Evolutionary conservation across 1,140 invertebrate species (phyloP).

Genomic region (Idris sp.): DNA sequence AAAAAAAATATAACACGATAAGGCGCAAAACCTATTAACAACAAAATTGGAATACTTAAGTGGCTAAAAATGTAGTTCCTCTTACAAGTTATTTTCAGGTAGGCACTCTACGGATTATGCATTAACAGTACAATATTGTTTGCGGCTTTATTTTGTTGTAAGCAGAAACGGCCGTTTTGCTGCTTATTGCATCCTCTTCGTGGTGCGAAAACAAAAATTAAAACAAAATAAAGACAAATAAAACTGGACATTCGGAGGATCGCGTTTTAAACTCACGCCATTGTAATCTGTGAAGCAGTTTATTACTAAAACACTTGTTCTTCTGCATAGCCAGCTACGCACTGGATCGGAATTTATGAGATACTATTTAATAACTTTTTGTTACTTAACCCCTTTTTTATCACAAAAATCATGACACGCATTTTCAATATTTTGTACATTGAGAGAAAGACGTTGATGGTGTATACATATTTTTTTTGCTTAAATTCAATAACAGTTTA

Average conservation of each 20-base stretch:
- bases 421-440: too few relatives aligned
- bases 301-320: constrained; percentile 55
- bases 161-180: constrained; percentile 17
- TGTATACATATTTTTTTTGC: too few relatives aligned
- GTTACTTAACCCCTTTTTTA: constrained; percentile 61
- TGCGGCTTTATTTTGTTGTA: constrained; percentile 37
- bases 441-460: constrained; percentile 45
- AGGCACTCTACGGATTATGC: constrained; percentile 59
- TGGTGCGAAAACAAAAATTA: constrained; percentile 18
- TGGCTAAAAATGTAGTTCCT: constrained; percentile 54
- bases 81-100: constrained; percentile 56
- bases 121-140: constrained; percentile 57
- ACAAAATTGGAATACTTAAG: constrained; percentile 62
- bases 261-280: constrained; percentile 27
- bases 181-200: constrained; percentile 11
- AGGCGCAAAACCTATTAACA: constrained; percentile 64
- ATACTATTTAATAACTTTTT: constrained; percentile 55
- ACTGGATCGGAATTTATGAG: constrained; percentile 56
- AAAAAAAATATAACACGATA: constrained; percentile 60
- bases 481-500: too few relatives aligned
- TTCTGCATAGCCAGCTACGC: constrained; percentile 63
- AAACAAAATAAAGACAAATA: too few relatives aligned
- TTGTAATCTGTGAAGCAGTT: constrained; percentile 48
- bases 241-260: constrained; percentile 41
- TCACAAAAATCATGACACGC: constrained; percentile 58